Evolutionary conservation across 1,140 invertebrate genomes (phyloP), one percentile per base, ranked within the genome.

Genomic region (Pseudomyrmex gracilis): DNA sequence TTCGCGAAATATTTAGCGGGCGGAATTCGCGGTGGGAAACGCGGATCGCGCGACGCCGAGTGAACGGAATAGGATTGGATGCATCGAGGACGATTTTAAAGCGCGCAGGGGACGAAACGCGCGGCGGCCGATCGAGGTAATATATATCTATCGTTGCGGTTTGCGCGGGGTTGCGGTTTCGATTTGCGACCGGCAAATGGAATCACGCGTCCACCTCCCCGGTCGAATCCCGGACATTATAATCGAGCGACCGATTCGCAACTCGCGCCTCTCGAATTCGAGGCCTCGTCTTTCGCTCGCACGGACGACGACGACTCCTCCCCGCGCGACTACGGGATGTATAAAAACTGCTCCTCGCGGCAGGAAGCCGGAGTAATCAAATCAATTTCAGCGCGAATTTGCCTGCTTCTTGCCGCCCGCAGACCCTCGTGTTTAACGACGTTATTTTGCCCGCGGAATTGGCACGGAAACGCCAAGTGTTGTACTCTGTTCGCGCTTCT

Each of bases 171-270:
- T 68, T 90, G 89, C 78, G 89, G 89, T 90, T 90, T 90, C 76
- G 88, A 90, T 89, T 90, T 85, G 84, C 88, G 73, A 86, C 82
- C 73, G 84, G 83, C 84, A 90, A 90, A 90, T 90, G 89, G 86
- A 89, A 89, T 89, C 87, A 88, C 87, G 87, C 82, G 60, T 89
- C 84, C 60, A 85, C 84, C 70, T 80, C 64, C 58, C 22, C 45
- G 55, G 71, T 68, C 73, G 57, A 57, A 43, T 60, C 61, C 22
- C 78, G 63, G 58, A 73, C 43, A 80, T 80, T 61, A 78, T 85
- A 88, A 88, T 85, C 86, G 86, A 87, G 64, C 58, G 60, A 60
- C 67, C 20, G 83, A 60, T 80, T 80, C 66, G 64, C 76, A 80
- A 34, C 66, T 80, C 76, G 55, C 66, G 76, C 67, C 34, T 34